Evolutionary conservation across 2,113 vertebrate species (phyloP).

Genomic region (Oryzias melastigma): DNA sequence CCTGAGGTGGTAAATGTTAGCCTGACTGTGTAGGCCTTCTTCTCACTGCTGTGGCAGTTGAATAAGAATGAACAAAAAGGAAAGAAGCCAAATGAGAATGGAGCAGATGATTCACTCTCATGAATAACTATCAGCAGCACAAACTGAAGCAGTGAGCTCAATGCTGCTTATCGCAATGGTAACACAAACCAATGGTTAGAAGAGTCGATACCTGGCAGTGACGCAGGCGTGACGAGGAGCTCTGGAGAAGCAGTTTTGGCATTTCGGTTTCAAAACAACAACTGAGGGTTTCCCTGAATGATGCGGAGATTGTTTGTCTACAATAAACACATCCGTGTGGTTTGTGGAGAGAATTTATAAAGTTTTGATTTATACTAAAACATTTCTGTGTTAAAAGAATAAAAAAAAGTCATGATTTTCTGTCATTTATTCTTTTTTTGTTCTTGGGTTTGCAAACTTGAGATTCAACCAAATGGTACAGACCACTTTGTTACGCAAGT

Average conservation of each 20-base stretch:
- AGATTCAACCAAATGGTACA: neutral
- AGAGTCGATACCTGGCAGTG: slow-evolving; percentile 47
- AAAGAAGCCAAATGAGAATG: slow-evolving; percentile 46
- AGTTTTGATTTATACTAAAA: neutral
- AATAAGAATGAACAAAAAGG: slow-evolving; percentile 33
- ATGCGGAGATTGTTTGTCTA: slow-evolving; percentile 23
- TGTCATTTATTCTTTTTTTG: neutral
- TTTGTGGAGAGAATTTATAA: neutral
- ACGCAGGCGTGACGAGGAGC: slow-evolving; percentile 13
- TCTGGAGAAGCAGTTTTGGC: slow-evolving; percentile 25
- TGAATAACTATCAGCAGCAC: slow-evolving; percentile 45
- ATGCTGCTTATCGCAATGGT: neutral
- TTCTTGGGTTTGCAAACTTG: neutral
- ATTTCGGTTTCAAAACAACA: slow-evolving; percentile 41
- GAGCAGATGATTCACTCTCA: slow-evolving; percentile 68
- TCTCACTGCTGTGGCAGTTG: slow-evolving; percentile 1
- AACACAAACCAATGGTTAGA: slow-evolving; percentile 6
- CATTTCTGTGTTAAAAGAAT: neutral
- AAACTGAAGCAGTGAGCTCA: slow-evolving; percentile 3
- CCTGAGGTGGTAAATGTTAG: neutral
- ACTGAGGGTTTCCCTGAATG: slow-evolving; percentile 28
- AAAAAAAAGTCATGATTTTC: neutral
- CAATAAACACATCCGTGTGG: neutral
- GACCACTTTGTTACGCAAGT: neutral
- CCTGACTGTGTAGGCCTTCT: slow-evolving; percentile 21